These are phyloP conservation scores for Glossosoma conforme DNA, from an alignment of 1,140 invertebrate species.

Conservation along the genomic window DNA sequence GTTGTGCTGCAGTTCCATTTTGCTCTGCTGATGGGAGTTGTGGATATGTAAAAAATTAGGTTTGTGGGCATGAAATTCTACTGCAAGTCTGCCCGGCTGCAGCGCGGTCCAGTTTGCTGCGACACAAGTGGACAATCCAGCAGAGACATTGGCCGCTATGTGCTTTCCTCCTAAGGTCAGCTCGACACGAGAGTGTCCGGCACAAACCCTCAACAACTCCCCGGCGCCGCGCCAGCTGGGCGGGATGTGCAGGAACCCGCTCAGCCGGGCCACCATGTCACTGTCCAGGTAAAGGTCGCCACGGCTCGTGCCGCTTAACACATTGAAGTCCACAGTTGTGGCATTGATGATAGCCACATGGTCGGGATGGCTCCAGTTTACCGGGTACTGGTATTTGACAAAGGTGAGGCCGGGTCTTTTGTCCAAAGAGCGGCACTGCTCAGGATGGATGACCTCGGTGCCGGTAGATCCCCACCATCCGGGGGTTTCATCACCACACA, in stretches of 20 bases:
- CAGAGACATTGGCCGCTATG: constrained; percentile 61
- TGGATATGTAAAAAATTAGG: constrained; percentile 47
- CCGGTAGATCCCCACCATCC: constrained; percentile 88
- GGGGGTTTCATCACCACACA: constrained; percentile 75
- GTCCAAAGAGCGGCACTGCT: constrained; percentile 74
- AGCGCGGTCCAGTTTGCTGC: constrained; percentile 55
- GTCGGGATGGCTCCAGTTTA: constrained; percentile 82
- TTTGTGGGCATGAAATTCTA: constrained; percentile 68
- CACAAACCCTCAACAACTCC: constrained; percentile 67
- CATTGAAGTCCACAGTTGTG: constrained; percentile 72
- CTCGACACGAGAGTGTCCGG: constrained; percentile 62
- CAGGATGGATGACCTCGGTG: constrained; percentile 69
- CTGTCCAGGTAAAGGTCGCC: constrained; percentile 63
- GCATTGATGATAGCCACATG: constrained; percentile 77
- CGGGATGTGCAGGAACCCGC: constrained; percentile 76
- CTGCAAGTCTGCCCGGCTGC: constrained; percentile 52
- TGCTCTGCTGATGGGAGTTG: constrained; percentile 61
- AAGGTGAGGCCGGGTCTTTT: constrained; percentile 83
- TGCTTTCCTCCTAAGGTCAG: constrained; percentile 50
- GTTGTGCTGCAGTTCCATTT: constrained; percentile 75
- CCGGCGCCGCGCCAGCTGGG: constrained; percentile 61
- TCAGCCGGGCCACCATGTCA: constrained; percentile 66
- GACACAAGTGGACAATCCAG: constrained; percentile 60
- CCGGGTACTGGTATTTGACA: constrained; percentile 79
- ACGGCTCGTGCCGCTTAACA: constrained; percentile 57